Evolutionary conservation across 2,888 invertebrate genomes (phyloP).

Genomic region (Ennomos erosarius): DNA sequence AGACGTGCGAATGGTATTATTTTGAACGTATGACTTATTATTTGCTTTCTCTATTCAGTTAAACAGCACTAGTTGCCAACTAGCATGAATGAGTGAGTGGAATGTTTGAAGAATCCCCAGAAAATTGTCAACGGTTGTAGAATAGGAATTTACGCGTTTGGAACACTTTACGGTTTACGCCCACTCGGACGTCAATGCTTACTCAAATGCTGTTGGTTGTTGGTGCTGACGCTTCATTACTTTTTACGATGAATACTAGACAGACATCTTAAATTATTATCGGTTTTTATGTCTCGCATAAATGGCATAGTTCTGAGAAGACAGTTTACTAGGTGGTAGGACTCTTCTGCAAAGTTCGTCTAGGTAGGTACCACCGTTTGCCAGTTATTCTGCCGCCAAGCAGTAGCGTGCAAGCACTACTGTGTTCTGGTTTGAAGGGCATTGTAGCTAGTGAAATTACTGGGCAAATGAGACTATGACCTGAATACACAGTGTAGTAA

Average conservation of each 20-base stretch:
- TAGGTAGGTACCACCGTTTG: too few species aligned
- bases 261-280: slow-evolving; percentile 10
- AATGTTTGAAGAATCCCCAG: slow-evolving; percentile 22
- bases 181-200: slow-evolving; percentile 8
- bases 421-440: too few species aligned
- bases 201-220: slow-evolving; percentile 15
- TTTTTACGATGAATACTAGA: slow-evolving; percentile 5
- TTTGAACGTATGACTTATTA: slow-evolving; percentile 38
- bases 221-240: slow-evolving; percentile 17
- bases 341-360: too few species aligned
- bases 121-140: slow-evolving; percentile 32
- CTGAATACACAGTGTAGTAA: too few species aligned
- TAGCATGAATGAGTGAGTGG: slow-evolving; percentile 38
- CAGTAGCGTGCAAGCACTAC: too few species aligned
- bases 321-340: too few species aligned
- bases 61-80: slow-evolving; percentile 33
- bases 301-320: slow-evolving; percentile 16
- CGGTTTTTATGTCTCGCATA: slow-evolving; percentile 21
- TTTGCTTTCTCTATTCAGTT: slow-evolving; percentile 38
- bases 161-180: slow-evolving; percentile 5
- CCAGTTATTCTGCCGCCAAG: too few species aligned
- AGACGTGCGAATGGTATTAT: slow-evolving; percentile 44
- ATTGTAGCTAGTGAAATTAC: too few species aligned
- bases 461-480: too few species aligned
- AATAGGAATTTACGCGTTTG: slow-evolving; percentile 27